These are phyloP conservation scores for Aleiodes sp. DNA, from an alignment of 1,140 invertebrate genomes.

Conservation along the genomic window DNA sequence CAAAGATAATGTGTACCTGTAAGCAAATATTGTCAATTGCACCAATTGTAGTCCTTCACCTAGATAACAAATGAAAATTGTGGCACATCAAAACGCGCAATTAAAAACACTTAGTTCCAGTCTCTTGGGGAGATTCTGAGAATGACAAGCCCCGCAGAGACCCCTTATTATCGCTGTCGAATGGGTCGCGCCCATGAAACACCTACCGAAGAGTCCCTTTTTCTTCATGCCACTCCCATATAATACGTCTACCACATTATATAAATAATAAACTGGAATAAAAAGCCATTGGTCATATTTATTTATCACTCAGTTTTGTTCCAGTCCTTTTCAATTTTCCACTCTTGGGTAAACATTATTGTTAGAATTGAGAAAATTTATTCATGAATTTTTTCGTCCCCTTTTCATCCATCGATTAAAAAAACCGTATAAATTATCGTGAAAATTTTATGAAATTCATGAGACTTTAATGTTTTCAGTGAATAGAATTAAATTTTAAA, in stretches of 20 bases:
- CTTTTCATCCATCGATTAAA: not conserved
- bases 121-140: not conserved
- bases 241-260: not conserved
- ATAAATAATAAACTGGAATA: not conserved
- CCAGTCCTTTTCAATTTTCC: not conserved
- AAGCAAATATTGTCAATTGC: too few species aligned
- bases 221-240: conserved; percentile 21
- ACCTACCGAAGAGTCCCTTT: conserved; percentile 9
- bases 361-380: not conserved
- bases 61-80: not conserved
- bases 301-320: not conserved
- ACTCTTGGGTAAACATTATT: not conserved
- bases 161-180: not conserved
- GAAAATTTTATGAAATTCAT: too few species aligned
- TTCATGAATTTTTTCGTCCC: not conserved
- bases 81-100: not conserved
- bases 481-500: too few species aligned
- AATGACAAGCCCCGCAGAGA: conserved; percentile 10
- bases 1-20: not conserved
- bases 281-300: conserved; percentile 3
- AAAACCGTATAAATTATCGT: too few species aligned
- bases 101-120: not conserved
- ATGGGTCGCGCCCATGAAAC: conserved; percentile 4
- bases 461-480: too few species aligned
- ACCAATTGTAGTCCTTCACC: conserved; percentile 6